phyloP scores from a whole-genome alignment of 2,888 invertebrate species.

The Acronicta alni region DNA sequence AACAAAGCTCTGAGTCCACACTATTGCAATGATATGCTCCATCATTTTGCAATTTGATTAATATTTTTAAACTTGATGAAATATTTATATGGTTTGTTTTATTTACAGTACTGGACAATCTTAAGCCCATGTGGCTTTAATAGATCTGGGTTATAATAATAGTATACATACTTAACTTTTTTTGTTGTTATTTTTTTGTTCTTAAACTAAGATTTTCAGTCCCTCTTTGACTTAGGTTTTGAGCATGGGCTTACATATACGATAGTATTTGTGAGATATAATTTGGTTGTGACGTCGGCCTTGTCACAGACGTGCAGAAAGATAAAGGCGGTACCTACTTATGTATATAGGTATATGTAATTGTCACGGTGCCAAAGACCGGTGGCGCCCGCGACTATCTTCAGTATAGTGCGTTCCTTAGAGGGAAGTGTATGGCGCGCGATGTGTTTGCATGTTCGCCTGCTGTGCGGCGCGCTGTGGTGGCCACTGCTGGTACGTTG shows the following conservation, averaged over 20 bases:
- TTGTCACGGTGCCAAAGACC: constrained; percentile 86
- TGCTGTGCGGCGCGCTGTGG: constrained; percentile 87
- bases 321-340: constrained; percentile 74
- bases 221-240: too few relatives aligned
- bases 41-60: constrained; percentile 17
- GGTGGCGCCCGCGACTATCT: constrained; percentile 81
- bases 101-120: neutral
- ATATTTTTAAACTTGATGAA: neutral
- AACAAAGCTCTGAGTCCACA: constrained; percentile 66
- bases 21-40: constrained; percentile 47
- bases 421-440: constrained; percentile 87
- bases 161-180: too few relatives aligned
- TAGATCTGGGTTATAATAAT: too few relatives aligned
- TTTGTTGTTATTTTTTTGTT: too few relatives aligned
- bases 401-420: constrained; percentile 87
- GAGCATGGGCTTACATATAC: too few relatives aligned
- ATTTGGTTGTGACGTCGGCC: constrained; percentile 64
- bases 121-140: too few relatives aligned
- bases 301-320: constrained; percentile 76
- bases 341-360: constrained; percentile 64
- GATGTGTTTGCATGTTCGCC: constrained; percentile 87
- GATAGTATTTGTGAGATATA: constrained; percentile 30
- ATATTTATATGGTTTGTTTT: neutral
- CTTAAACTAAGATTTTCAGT: too few relatives aligned
- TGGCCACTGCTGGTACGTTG: constrained; percentile 86